Percentiles rank a stretch among this genome's conserved stretches.
phyloP scores from a whole-genome alignment of 2,888 invertebrate genomes.

The Patella caerulea region DNA sequence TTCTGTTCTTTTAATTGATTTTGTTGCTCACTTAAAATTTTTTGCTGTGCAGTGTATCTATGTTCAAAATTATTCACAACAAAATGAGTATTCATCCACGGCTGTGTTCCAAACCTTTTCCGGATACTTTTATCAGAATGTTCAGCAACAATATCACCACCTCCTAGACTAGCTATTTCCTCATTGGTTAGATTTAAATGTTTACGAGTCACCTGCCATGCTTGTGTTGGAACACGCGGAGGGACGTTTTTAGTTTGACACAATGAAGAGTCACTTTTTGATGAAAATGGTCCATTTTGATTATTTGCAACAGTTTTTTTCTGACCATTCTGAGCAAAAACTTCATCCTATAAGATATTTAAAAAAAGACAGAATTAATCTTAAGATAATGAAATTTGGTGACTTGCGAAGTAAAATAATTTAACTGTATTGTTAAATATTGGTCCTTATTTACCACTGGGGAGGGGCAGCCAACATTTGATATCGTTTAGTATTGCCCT shows the following conservation, averaged over 20 bases:
- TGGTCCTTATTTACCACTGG: too few species aligned
- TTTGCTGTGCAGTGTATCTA: slow-evolving; percentile 67
- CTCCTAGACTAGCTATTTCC: slow-evolving; percentile 50
- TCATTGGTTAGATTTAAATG: slow-evolving; percentile 56
- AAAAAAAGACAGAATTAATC: neutral
- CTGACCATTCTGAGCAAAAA: slow-evolving; percentile 42
- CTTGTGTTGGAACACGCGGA: slow-evolving; percentile 51
- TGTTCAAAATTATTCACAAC: slow-evolving; percentile 61
- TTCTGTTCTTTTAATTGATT: slow-evolving; percentile 64
- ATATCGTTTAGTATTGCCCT: too few species aligned
- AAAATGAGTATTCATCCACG: slow-evolving; percentile 59
- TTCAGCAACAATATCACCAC: slow-evolving; percentile 33
- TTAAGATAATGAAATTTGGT: too few species aligned
- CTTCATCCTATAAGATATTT: slow-evolving; percentile 41
- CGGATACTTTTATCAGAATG: slow-evolving; percentile 33
- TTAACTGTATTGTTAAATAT: too few species aligned
- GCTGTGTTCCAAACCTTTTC: slow-evolving; percentile 58
- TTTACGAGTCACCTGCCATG: slow-evolving; percentile 62
- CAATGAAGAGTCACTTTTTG: slow-evolving; percentile 24
- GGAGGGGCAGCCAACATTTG: too few species aligned
- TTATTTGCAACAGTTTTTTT: slow-evolving; percentile 1
- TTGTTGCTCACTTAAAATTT: slow-evolving; percentile 64
- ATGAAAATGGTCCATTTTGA: slow-evolving; percentile 17
- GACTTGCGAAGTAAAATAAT: too few species aligned
- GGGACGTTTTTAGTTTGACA: slow-evolving; percentile 6